phyloP scores from a whole-genome alignment of 1,140 invertebrate species.

The Ostrea denselamellosa region DNA sequence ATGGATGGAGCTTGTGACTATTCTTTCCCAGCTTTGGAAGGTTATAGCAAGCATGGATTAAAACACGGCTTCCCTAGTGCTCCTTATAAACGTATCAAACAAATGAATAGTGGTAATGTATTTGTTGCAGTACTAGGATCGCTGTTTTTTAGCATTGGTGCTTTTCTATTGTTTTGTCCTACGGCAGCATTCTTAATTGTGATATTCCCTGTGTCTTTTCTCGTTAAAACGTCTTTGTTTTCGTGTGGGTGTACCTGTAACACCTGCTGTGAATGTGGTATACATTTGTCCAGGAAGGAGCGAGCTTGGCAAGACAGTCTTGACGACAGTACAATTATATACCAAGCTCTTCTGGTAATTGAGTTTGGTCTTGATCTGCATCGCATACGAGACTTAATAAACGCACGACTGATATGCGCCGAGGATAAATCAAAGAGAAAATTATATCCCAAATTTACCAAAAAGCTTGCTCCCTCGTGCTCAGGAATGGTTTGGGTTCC shows the following conservation, averaged over 20 bases:
- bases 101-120: conserved; percentile 44
- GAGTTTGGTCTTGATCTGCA: conserved; percentile 79
- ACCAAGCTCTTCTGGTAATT: conserved; percentile 80
- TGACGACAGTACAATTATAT: conserved; percentile 73
- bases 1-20: conserved; percentile 49
- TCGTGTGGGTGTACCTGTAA: conserved; percentile 58
- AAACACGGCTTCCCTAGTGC: conserved; percentile 56
- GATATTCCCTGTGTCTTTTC: conserved; percentile 51
- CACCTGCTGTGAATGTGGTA: conserved; percentile 52
- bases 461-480: conserved; percentile 68
- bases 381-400: conserved; percentile 79
- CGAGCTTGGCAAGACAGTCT: conserved; percentile 25
- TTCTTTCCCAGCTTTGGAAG: conserved; percentile 45
- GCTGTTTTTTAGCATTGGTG: conserved; percentile 41
- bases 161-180: conserved; percentile 52
- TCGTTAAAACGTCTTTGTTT: conserved; percentile 53
- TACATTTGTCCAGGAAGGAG: conserved; percentile 49
- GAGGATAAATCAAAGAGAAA: conserved; percentile 76
- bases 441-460: conserved; percentile 80
- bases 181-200: conserved; percentile 44
- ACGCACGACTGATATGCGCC: conserved; percentile 78
- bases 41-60: conserved; percentile 53
- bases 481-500: conserved; percentile 81
- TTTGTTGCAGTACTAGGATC: conserved; percentile 33
- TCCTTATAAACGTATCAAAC: conserved; percentile 44